Conservation (phyloP, 2,113 vertebrate genomes). For the Bungarus multicinctus region DNA sequence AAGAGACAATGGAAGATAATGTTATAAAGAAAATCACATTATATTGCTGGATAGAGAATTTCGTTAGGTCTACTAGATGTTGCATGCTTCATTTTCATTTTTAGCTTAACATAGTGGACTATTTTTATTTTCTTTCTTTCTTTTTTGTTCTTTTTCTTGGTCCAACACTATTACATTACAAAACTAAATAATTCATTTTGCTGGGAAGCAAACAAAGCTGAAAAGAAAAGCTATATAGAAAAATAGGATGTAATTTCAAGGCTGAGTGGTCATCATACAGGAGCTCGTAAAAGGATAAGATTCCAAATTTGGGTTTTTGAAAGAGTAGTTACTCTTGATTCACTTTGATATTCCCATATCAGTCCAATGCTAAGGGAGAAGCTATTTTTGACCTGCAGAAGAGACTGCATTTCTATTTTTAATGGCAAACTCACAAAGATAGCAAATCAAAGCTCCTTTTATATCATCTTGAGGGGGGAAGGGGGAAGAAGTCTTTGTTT, state of each 20-base stretch:
- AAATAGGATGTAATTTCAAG: slow-evolving; percentile 18
- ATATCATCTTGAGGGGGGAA: not conserved
- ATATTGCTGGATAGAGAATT: slow-evolving; percentile 4
- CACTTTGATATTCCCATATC: not conserved
- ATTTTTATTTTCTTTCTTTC: not conserved
- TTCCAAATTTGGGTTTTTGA: not conserved
- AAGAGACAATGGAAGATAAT: not conserved
- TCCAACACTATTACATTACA: slow-evolving; percentile 3
- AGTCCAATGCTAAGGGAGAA: not conserved
- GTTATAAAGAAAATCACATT: slow-evolving; percentile 10
- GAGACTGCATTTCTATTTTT: not conserved
- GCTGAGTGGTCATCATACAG: slow-evolving; percentile 14
- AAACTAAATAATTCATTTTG: not conserved
- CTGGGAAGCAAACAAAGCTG: slow-evolving; percentile 20
- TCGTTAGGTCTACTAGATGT: not conserved
- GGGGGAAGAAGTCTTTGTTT: not conserved
- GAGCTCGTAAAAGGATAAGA: not conserved
- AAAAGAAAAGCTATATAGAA: slow-evolving; percentile 1
- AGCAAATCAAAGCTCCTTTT: not conserved
- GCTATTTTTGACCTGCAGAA: not conserved
- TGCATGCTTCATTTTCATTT: slow-evolving; percentile 34
- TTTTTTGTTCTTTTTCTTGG: not conserved
- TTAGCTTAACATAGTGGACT: not conserved
- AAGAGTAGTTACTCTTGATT: not conserved
- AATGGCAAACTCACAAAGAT: not conserved